These are phyloP conservation scores for Marcusenius ussheri DNA, from an alignment of 2,113 vertebrate species.

Conservation along the genomic window DNA sequence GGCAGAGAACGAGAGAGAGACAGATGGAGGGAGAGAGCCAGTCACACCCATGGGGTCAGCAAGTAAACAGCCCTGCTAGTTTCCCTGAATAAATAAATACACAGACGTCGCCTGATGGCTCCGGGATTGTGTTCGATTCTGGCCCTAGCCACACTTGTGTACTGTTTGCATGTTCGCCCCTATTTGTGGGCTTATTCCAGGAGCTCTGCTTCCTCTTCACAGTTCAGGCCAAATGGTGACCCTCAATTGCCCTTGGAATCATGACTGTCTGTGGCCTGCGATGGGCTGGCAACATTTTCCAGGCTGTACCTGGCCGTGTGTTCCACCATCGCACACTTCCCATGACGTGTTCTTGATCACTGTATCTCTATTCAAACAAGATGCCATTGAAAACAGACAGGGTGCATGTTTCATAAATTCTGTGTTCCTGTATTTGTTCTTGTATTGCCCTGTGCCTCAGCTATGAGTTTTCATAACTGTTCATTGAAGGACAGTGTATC, in stretches of 20 bases:
- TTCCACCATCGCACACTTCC: not conserved
- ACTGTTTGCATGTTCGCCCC: not conserved
- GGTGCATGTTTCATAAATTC: not conserved
- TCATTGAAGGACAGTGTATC: not conserved
- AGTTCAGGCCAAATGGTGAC: not conserved
- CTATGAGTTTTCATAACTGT: not conserved
- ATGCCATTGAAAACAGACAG: not conserved
- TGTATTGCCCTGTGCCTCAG: not conserved
- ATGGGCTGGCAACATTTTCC: not conserved
- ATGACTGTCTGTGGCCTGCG: not conserved
- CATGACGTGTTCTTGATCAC: not conserved
- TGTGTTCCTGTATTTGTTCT: not conserved
- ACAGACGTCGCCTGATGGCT: not conserved
- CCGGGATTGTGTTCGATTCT: not conserved
- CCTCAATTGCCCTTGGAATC: not conserved
- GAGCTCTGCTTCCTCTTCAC: not conserved
- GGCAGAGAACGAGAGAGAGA: not conserved
- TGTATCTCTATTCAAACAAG: not conserved
- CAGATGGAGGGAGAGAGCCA: not conserved
- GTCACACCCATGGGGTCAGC: not conserved
- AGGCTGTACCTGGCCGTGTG: not conserved
- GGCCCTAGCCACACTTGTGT: not conserved
- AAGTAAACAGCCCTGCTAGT: not conserved
- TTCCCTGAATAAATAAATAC: constrained; percentile 1
- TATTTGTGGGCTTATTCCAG: not conserved